Percentiles rank a stretch among this genome's conserved stretches.
Evolutionary conservation across 92 coral and sea anemone species (phyloP).

Genomic region (Actinostola sp.): DNA sequence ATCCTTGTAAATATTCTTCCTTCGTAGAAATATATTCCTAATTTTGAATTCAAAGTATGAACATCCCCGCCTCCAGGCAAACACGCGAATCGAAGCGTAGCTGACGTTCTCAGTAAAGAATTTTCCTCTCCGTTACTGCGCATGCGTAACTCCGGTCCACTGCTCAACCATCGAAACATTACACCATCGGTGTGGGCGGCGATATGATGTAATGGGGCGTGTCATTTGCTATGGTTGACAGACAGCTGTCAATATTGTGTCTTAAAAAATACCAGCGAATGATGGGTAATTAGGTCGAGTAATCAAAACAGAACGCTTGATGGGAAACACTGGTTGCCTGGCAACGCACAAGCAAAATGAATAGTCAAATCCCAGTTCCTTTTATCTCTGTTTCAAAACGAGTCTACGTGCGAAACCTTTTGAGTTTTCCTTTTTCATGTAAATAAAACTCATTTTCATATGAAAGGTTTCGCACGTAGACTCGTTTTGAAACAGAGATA

Average conservation of each 20-base stretch:
- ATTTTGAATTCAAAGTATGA: too few species aligned
- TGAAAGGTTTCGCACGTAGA: too few species aligned
- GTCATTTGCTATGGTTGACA: not conserved
- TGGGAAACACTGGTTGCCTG: not conserved
- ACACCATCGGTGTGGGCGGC: constrained; percentile 13
- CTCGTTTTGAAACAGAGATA: not conserved
- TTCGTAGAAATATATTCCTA: too few species aligned
- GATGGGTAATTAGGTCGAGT: constrained; percentile 3
- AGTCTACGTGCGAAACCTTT: too few species aligned
- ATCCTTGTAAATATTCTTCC: too few species aligned
- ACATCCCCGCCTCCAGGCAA: too few species aligned
- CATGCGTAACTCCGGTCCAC: not conserved
- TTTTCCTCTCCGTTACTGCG: constrained; percentile 3
- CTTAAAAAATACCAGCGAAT: constrained; percentile 12
- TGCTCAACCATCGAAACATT: constrained; percentile 22
- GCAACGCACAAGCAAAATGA: not conserved
- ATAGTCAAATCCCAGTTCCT: too few species aligned
- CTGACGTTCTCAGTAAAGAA: constrained; percentile 2
- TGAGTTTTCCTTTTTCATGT: too few species aligned
- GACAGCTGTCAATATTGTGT: constrained; percentile 18
- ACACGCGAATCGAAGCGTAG: not conserved
- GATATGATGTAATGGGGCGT: constrained; percentile 23
- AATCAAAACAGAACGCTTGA: not conserved
- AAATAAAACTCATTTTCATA: too few species aligned
- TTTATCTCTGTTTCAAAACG: not conserved